Evolutionary conservation across 1,140 invertebrate genomes (phyloP), one percentile per base, ranked within the genome.

Genomic region (Micrasema minimum): DNA sequence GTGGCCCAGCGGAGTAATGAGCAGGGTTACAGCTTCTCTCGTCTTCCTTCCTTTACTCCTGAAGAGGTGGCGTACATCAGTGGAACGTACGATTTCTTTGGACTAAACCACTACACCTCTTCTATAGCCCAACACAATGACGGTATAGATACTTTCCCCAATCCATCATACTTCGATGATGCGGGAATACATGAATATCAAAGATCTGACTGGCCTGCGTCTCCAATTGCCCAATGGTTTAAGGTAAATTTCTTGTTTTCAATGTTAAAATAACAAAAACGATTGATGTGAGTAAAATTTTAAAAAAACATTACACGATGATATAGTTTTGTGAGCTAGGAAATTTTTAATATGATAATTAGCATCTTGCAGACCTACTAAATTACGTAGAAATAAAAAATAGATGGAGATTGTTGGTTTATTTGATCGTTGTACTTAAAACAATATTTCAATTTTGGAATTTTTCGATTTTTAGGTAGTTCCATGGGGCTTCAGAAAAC

Each of bases 401-500:
- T n/a, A n/a, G n/a, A n/a, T n/a, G n/a, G n/a, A n/a, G n/a, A n/a
- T n/a, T n/a, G n/a, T n/a, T n/a, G n/a, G n/a, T n/a, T n/a, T n/a
- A n/a, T n/a, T n/a, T n/a, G n/a, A 31, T 4, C 26, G 26, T 31
- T 7, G 7, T 31, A 31, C 7, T 31, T 31, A 31, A 31, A 4
- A 31, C 2, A 31, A 31, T 4, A 7, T 2, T 31, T 31, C n/a
- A n/a, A n/a, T 31, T 31, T 2, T 31, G 26, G 26, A 7, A 31
- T 2, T 31, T 31, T 7, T 4, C 7, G 26, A 31, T 31, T 4
- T 31, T 31, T 22, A 82, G 81, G 83, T 85, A 12, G 81, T 86
- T 61, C 88, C 89, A 22, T 87, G 85, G 79, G 90, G 88, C 9
- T 82, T 92, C 37, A 81, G 88, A 38, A 85, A 86, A 69, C 77